Base-by-base conservation (phyloP, 2,113 vertebrate species). In the Menidia beryllina region DNA sequence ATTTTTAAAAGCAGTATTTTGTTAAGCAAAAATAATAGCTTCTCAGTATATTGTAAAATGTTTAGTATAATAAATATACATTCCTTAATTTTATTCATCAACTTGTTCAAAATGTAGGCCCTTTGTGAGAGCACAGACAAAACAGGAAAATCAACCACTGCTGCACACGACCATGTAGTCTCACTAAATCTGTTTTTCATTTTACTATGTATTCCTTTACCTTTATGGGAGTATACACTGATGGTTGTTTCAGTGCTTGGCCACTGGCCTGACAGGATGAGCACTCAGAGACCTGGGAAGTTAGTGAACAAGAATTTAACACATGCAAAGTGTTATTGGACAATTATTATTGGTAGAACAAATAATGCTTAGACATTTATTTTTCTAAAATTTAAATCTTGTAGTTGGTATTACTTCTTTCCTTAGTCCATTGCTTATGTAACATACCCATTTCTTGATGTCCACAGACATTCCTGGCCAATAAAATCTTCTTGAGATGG, bases 191-290 rank as follows among this genome's bases (percentile, higher is more conserved):
- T 34, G 53, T 5, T 55, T 55, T 55, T 55, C 3, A 20, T 53
- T 30, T 27, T 5, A 24, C 24, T 34, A 5, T n/a, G 0, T 1
- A 21, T 20, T 38, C 17, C 0, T 23, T 38, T n/a, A 56, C 54
- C 54, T 56, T 56, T 38, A 56, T 38, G n/a, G 54, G 54, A 38
- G 19, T 56, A 3, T 56, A 23, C 30, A 7, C 54, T 38, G 54
- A 19, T 21, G 19, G 54, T 7, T 56, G 8, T 56, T 56, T 56
- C 9, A 56, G 7, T 4, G n/a, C n/a, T 38, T 8, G 30, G 15
- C 19, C 54, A 38, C 54, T 38, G 7, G 11, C 19, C 30, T 56
- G 54, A 19, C 54, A 56, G 7, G 15, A 5, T 34, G 52, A n/a
- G 27, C 54, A 56, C 2, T 56, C 25, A 26, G 53, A 56, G 11